Evolutionary conservation across 1,140 invertebrate species (phyloP), one percentile per base, ranked within the genome.

Genomic region (Physella acuta): DNA sequence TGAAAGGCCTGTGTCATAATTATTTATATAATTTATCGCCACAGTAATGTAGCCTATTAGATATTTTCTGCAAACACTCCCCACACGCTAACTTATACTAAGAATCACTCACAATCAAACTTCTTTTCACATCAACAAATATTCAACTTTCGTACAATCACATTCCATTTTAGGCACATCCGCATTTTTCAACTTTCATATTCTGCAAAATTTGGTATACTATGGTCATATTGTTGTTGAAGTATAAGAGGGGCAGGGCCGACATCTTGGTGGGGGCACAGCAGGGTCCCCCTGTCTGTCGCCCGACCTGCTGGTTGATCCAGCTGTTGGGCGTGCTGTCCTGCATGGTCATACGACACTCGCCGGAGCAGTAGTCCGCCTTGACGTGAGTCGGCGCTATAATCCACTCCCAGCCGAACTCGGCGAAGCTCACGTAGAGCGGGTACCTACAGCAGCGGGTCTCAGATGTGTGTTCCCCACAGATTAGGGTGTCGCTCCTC

Each of bases 111-210:
- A n/a, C n/a, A n/a, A n/a, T n/a, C n/a, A n/a, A n/a, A n/a, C n/a
- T n/a, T n/a, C n/a, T n/a, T n/a, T n/a, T n/a, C n/a, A n/a, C n/a
- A n/a, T 24, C 20, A 61, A 69, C 39, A 51, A n/a, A n/a, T 37
- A 53, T 60, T 34, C n/a, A 61, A 52, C 4, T 26, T 36, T 51
- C 33, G 4, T 28, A 37, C 24, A n/a, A 3, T 20, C 44, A 16
- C 16, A n/a, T 51, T 36, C 2, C 16, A 16, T 20, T 68, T 68
- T 78, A 95, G 67, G 93, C 92, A 86, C 95, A 97, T 64, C 94
- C 94, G 86, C 95, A 98, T 87, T 96, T 93, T 84, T 96, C 93
- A 36, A 97, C 93, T 71, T 95, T 92, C 94, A 97, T 97, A 88
- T 95, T 94, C 73, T 94, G 94, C 79, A 98, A 87, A 86, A 96